These are phyloP conservation scores for Phanerotoma sp. DNA, from an alignment of 2,888 invertebrate species.

Conservation along the genomic window DNA sequence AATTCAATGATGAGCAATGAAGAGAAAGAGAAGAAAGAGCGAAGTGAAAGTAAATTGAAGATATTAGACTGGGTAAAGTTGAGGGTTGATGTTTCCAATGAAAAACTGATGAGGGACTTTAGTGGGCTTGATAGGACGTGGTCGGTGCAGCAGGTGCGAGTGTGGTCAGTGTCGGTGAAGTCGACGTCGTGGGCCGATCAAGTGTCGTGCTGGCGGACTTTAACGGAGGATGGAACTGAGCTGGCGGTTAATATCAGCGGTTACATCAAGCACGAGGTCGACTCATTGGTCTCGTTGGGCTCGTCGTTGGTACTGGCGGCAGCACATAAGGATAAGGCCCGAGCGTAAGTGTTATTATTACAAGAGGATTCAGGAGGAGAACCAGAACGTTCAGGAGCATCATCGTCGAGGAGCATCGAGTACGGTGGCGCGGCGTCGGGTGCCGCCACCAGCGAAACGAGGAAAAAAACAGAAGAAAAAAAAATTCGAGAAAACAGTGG, in stretches of 20 bases:
- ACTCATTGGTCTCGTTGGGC: slow-evolving; percentile 4
- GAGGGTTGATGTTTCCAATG: background rate
- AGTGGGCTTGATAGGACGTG: background rate
- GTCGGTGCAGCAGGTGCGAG: slow-evolving; percentile 14
- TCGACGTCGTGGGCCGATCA: slow-evolving; percentile 5
- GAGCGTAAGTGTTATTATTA: slow-evolving; percentile 5
- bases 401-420: slow-evolving; percentile 30
- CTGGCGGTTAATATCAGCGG: slow-evolving; percentile 8
- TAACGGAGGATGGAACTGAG: slow-evolving; percentile 22
- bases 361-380: background rate
- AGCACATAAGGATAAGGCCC: background rate
- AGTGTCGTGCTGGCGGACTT: slow-evolving; percentile 10
- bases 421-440: slow-evolving; percentile 18
- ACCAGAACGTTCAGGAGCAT: slow-evolving; percentile 23
- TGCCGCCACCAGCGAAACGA: slow-evolving; percentile 28
- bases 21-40: background rate
- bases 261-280: slow-evolving; percentile 5
- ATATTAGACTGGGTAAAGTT: background rate
- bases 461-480: slow-evolving; percentile 27
- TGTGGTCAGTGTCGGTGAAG: slow-evolving; percentile 14
- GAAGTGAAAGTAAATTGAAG: background rate
- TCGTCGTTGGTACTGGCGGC: slow-evolving; percentile 7
- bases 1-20: slow-evolving; percentile 1
- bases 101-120: slow-evolving; percentile 5
- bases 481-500: slow-evolving; percentile 20